Base-by-base conservation (phyloP, 92 coral and sea anemone genomes). In the Actinernus sp. region DNA sequence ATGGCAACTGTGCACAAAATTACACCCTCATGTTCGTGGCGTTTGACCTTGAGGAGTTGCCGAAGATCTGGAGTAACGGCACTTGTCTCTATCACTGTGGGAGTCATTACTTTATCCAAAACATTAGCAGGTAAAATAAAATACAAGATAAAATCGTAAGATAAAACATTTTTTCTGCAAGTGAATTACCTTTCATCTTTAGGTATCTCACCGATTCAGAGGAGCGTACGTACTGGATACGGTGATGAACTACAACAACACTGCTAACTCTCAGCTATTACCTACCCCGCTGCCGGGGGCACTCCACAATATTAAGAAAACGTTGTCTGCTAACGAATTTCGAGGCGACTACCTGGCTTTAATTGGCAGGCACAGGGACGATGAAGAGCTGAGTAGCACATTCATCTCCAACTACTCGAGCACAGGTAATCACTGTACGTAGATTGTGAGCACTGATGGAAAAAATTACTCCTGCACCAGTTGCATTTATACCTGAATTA, bases 211-310 rank as follows among this genome's bases (percentile, higher is more conserved):
- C 0, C 82, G 61, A 2, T 24, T 48, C 3, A 49, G 59, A 57
- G 95, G 95, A 5, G 95, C 95, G 0, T 10, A 83, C 4, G 52
- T 88, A 13, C 21, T 88, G 18, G 90, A 83, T 14, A 78, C 68
- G 5, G 39, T 88, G 39, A 61, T 88, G 41, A 88, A 88, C 82
- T 65, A 76, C 56, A 61, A 88, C 65, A 40, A 27, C 28, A 24
- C 62, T 2, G 23, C 26, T 0, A 10, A 54, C 16, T 34, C 75
- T 2, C 75, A 67, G 39, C 0, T 0, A 13, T 2, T 67, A 2
- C 61, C 75, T 7, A 0, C 0, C 3, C 20, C 13, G 1, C 6
- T 36, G 16, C n/a, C n/a, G n/a, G 0, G 17, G 3, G 2, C 2
- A 12, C 1, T 23, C 26, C 4, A 38, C 1, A 40, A 40, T 1